These are phyloP conservation scores for Pavo muticus DNA, from an alignment of 2,113 vertebrate species.

Conservation along the genomic window DNA sequence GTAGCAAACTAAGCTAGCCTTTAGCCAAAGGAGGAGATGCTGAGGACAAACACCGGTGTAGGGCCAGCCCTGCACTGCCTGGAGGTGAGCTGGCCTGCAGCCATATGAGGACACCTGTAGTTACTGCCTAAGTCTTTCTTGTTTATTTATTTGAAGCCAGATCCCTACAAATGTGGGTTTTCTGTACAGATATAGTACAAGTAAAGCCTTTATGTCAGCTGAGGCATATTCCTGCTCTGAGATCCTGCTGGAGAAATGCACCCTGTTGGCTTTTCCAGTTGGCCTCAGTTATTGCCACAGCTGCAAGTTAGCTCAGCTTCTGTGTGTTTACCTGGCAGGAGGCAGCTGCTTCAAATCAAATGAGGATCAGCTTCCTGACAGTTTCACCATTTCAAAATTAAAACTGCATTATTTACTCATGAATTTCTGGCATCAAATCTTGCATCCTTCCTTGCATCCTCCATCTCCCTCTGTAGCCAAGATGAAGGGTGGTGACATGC, in stretches of 20 bases:
- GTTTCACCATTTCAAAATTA: background rate
- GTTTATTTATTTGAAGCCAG: background rate
- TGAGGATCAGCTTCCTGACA: background rate
- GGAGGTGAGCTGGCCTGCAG: background rate
- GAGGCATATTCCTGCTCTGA: background rate
- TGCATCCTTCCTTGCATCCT: background rate
- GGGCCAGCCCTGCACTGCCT: background rate
- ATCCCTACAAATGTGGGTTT: background rate
- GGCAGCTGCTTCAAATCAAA: background rate
- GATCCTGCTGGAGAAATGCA: background rate
- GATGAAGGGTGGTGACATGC: background rate
- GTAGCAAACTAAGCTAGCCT: background rate
- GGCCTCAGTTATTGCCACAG: background rate
- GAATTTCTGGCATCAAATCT: slow-evolving; percentile 2
- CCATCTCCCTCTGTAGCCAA: background rate
- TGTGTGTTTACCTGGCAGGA: background rate
- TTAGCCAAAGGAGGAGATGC: background rate
- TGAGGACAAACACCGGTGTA: background rate
- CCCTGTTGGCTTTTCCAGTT: background rate
- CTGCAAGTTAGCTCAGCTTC: background rate
- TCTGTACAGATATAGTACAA: background rate
- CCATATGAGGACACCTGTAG: background rate
- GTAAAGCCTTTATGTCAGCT: background rate
- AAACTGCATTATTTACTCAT: slow-evolving; percentile 18
- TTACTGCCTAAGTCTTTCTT: background rate